A percentile compares a stretch with the other conserved stretches of the same genome.
Evolutionary conservation across 2,797 vertebrate species (phyloP).

Genomic region (Melanogrammus aeglefinus): DNA sequence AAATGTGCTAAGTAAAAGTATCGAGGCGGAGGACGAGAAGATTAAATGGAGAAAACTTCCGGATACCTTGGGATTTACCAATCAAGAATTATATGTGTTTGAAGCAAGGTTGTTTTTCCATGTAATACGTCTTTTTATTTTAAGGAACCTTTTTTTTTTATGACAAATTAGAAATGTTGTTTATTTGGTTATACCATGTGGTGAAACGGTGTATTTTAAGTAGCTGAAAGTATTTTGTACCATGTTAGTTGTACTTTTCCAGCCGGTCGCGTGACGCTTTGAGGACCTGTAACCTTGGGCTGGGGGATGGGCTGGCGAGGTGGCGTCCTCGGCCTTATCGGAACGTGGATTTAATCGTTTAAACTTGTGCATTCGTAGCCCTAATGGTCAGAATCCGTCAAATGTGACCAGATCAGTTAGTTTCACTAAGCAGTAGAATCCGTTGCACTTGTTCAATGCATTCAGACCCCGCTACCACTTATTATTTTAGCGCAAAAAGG

Average conservation of each 20-base stretch:
- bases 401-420: background rate
- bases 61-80: constrained; percentile 61
- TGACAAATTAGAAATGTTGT: background rate
- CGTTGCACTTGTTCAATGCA: too few relatives aligned
- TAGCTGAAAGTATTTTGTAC: background rate
- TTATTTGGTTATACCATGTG: background rate
- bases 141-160: constrained; percentile 17
- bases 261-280: constrained; percentile 66
- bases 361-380: background rate
- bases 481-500: too few relatives aligned
- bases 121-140: constrained; percentile 11
- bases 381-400: background rate
- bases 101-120: constrained; percentile 30
- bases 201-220: background rate
- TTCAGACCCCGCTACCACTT: too few relatives aligned
- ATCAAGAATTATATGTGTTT: constrained; percentile 32
- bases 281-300: constrained; percentile 71
- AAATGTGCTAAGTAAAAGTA: constrained; percentile 72
- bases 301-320: constrained; percentile 77
- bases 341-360: background rate
- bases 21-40: constrained; percentile 74
- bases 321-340: constrained; percentile 44
- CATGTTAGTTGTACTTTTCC: background rate
- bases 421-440: too few relatives aligned
- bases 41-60: constrained; percentile 65